Percentiles rank a stretch among this genome's conserved stretches.
Evolutionary conservation across 2,888 invertebrate species (phyloP).

Genomic region (Petrolisthes manimaculis): DNA sequence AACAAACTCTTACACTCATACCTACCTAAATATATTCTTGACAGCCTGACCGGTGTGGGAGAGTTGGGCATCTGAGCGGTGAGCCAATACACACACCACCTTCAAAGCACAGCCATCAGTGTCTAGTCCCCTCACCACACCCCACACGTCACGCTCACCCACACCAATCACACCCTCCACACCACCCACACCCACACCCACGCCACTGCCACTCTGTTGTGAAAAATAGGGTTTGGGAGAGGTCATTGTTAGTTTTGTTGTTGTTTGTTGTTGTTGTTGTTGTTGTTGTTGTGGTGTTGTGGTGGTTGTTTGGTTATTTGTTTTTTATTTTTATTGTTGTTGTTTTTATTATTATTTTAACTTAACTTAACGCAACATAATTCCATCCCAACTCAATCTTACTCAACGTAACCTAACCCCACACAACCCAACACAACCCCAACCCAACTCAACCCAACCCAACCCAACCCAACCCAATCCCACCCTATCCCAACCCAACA

Average conservation of each 20-base stretch:
- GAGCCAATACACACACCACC: constrained; percentile 38
- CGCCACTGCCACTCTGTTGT: neutral
- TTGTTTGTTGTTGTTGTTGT: no score
- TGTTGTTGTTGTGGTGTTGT: no score
- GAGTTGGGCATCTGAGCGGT: neutral
- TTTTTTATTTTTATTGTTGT: neutral
- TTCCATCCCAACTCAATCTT: neutral
- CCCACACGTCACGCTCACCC: constrained; percentile 14
- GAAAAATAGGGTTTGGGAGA: neutral
- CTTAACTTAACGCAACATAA: neutral
- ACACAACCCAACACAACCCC: no score
- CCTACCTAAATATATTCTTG: constrained; percentile 27
- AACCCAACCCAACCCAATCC: no score
- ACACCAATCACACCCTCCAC: neutral
- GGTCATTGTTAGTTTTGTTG: no score
- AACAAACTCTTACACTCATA: no score
- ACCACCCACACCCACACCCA: neutral
- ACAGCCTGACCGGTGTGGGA: constrained; percentile 13
- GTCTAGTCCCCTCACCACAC: constrained; percentile 24
- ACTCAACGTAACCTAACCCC: no score
- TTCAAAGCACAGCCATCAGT: constrained; percentile 15
- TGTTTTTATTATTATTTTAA: constrained; percentile 9
- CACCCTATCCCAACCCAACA: no score
- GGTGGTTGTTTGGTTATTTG: no score
- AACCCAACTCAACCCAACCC: neutral